Base-by-base conservation (phyloP, 2,888 invertebrate species). In the Apamea monoglypha region DNA sequence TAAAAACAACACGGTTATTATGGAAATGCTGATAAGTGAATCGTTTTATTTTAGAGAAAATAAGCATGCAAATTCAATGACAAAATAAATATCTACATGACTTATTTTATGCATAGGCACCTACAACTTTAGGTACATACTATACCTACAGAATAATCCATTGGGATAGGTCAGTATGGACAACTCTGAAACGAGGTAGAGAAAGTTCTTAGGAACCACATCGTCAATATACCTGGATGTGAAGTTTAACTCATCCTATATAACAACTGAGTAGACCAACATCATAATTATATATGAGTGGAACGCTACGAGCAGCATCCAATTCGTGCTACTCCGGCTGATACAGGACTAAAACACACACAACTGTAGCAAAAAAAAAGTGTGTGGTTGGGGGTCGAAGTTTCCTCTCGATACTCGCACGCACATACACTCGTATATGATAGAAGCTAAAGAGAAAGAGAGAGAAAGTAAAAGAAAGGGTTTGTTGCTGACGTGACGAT, bases 21-120 rank as follows among this genome's bases (percentile, higher is more conserved):
- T 18, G 36, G n/a, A 59, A 78, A 78, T 25, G 29, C 29, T 67
- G 18, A 67, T 10, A 29, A n/a, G 69, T 16, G 25, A 64, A 76
- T 8, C 47, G 50, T n/a, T 56, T 66, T 61, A 71, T 71, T 16
- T 14, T n/a, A 36, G 16, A 76, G 36, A 8, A 36, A 80, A 36
- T 29, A 40, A 69, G 0, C 40, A 40, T 78, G n/a, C 7, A 40
- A 36, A 47, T 1, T 32, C n/a, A 68, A 32, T 29, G 25, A 40
- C 29, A 29, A 40, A 32, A 16, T 47, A 50, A 50, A 61, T 56
- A 74, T 36, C 3, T 14, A 21, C 36, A n/a, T 12, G 2, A 44
- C 25, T 53, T 21, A 53, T 53, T 36, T 36, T 36, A 50, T 29
- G n/a, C 56, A 44, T 4, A 40, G 21, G 21, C 21, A 40, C 56